Evolutionary conservation across 2,888 invertebrate species (phyloP).

Genomic region (Xestia ashworthii): DNA sequence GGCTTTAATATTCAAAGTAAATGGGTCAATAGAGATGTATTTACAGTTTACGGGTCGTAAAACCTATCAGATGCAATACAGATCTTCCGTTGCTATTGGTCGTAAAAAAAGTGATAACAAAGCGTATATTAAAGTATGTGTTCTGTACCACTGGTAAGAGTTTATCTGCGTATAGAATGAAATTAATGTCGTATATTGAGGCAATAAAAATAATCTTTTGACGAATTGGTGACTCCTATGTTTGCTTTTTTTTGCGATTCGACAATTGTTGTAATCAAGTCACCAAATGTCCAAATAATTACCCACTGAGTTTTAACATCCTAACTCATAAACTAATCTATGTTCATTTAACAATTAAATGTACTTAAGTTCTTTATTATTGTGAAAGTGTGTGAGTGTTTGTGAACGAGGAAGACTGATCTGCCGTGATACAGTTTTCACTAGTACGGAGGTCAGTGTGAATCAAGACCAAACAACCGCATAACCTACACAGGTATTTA

Average conservation of each 20-base stretch:
- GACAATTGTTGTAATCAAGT: too few species aligned
- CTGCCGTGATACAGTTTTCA: too few species aligned
- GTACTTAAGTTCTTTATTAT: too few species aligned
- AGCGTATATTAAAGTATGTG: conserved; percentile 9
- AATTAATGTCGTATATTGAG: conserved; percentile 6
- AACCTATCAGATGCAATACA: conserved; percentile 26
- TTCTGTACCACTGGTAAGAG: conserved; percentile 6
- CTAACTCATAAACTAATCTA: too few species aligned
- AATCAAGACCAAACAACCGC: too few species aligned
- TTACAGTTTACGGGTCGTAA: conserved; percentile 34
- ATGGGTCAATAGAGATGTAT: conserved; percentile 41
- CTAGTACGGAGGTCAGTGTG: too few species aligned
- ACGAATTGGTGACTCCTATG: background rate
- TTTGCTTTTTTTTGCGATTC: background rate
- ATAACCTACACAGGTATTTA: too few species aligned
- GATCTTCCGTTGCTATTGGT: conserved; percentile 14
- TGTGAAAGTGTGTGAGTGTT: too few species aligned
- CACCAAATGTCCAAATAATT: too few species aligned
- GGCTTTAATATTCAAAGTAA: conserved; percentile 13
- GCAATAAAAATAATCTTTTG: background rate
- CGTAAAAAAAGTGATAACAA: conserved; percentile 41
- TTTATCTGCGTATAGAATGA: conserved; percentile 3
- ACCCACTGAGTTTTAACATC: too few species aligned
- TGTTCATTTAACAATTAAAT: too few species aligned
- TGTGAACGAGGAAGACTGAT: too few species aligned